These are phyloP conservation scores for Alfaro cultratus DNA, from an alignment of 2,797 vertebrate species.

Conservation along the genomic window DNA sequence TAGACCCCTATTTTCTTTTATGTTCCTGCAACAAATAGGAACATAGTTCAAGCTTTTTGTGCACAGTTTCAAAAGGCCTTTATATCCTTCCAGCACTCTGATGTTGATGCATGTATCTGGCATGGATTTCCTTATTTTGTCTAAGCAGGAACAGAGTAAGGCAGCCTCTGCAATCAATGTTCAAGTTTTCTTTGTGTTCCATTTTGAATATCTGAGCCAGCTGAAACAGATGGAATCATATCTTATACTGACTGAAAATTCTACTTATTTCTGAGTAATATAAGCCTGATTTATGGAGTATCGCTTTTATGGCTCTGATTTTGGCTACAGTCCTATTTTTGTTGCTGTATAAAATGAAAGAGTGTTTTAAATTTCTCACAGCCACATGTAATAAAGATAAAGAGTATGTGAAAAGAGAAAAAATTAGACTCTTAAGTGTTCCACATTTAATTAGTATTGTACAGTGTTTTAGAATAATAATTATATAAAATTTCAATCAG, in stretches of 20 bases:
- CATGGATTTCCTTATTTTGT: constrained; percentile 13
- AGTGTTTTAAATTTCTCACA: background rate
- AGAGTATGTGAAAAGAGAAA: background rate
- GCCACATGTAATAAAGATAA: background rate
- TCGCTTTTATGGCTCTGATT: constrained; percentile 7
- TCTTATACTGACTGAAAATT: constrained; percentile 24
- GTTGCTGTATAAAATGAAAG: background rate
- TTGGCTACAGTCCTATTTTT: background rate
- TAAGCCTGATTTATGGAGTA: constrained; percentile 14
- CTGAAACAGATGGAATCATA: constrained; percentile 38
- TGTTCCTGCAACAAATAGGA: constrained; percentile 3
- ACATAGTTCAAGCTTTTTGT: constrained; percentile 22
- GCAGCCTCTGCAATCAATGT: background rate
- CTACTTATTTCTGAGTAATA: constrained; percentile 8
- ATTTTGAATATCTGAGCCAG: constrained; percentile 30
- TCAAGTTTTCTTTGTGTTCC: constrained; percentile 18
- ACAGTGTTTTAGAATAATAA: background rate
- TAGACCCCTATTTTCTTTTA: constrained; percentile 13
- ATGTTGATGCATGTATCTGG: constrained; percentile 33
- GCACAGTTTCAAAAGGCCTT: constrained; percentile 15
- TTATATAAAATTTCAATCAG: no score
- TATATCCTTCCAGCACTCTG: constrained; percentile 11
- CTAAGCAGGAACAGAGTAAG: constrained; percentile 3
- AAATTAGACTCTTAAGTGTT: background rate
- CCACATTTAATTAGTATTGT: background rate